These are phyloP conservation scores for Oasisia sp. DNA, from an alignment of 2,888 invertebrate species.

Conservation along the genomic window DNA sequence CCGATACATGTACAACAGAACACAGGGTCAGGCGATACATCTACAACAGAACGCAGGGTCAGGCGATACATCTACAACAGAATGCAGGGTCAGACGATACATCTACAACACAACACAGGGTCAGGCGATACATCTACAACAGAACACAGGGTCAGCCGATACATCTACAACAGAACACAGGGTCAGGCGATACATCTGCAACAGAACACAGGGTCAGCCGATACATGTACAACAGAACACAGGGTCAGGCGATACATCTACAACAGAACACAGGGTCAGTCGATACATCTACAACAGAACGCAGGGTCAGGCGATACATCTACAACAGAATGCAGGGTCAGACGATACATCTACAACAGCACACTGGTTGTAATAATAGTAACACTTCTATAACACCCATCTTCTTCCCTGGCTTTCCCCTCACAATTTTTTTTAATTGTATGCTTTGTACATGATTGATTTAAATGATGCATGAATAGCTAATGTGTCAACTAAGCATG, in stretches of 20 bases:
- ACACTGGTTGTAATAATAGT: conserved; percentile 40
- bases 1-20: too few relatives aligned
- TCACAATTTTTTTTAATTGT: too few relatives aligned
- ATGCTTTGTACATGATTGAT: too few relatives aligned
- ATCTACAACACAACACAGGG: conserved; percentile 87
- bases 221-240: conserved; percentile 88
- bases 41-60: conserved; percentile 84
- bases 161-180: conserved; percentile 90
- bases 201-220: conserved; percentile 87
- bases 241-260: conserved; percentile 99
- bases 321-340: conserved; percentile 82
- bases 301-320: conserved; percentile 98
- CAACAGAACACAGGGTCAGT: conserved; percentile 82
- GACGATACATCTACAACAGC: conserved; percentile 90
- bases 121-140: conserved; percentile 96
- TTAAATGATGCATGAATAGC: too few relatives aligned
- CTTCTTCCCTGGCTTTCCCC: too few relatives aligned
- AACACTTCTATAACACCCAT: conserved; percentile 28
- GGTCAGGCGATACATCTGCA: conserved; percentile 98
- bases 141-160: conserved; percentile 89
- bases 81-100: conserved; percentile 92
- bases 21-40: conserved; percentile 98
- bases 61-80: conserved; percentile 93
- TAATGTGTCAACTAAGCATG: too few relatives aligned
- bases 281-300: conserved; percentile 92